Percentiles rank a stretch among this genome's conserved stretches.
Evolutionary conservation across 2,888 invertebrate species (phyloP).

Genomic region (Falcaria lacertinaria): DNA sequence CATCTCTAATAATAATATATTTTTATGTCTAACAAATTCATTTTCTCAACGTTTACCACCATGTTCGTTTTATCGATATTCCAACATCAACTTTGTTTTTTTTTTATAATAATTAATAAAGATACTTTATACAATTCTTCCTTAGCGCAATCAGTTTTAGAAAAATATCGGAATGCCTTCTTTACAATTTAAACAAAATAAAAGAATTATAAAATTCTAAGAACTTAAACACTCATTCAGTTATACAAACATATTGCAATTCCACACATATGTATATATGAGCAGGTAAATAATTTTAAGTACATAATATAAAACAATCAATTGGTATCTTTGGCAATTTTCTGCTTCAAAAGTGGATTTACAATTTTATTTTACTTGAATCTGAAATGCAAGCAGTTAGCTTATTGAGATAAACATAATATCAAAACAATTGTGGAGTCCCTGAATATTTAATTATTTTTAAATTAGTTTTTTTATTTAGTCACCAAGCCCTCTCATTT

Average conservation of each 20-base stretch:
- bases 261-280: conserved; percentile 42
- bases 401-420: conserved; percentile 69
- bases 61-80: conserved; percentile 56
- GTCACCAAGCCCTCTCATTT: too few relatives aligned
- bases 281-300: too few relatives aligned
- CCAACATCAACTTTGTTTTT: conserved; percentile 74
- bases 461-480: too few relatives aligned
- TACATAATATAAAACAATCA: conserved; percentile 49
- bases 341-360: conserved; percentile 76
- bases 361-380: conserved; percentile 58
- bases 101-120: conserved; percentile 60
- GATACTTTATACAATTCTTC: conserved; percentile 71
- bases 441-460: conserved; percentile 1
- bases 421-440: conserved; percentile 45
- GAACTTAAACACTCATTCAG: conserved; percentile 39
- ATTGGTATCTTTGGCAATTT: conserved; percentile 77
- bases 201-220: conserved; percentile 40
- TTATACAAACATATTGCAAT: conserved; percentile 47
- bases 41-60: conserved; percentile 72
- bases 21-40: conserved; percentile 79
- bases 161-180: conserved; percentile 73
- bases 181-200: conserved; percentile 30
- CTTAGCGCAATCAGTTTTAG: conserved; percentile 60
- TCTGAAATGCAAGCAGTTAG: conserved; percentile 61
- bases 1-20: conserved; percentile 78